phyloP scores from a whole-genome alignment of 2,888 invertebrate genomes.

The Eristalis tenax region DNA sequence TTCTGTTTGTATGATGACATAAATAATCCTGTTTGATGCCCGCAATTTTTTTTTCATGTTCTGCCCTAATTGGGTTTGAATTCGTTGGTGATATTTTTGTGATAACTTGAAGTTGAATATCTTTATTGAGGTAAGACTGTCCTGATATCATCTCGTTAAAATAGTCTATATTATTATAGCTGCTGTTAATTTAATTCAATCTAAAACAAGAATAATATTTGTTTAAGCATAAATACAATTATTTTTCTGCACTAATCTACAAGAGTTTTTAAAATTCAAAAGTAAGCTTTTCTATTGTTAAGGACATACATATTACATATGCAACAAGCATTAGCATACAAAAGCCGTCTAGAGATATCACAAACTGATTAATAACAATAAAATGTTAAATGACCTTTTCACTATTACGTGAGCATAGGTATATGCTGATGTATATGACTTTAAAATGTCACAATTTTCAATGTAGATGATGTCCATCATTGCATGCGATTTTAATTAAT shows the following conservation, averaged over 20 bases:
- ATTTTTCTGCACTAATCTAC: not conserved
- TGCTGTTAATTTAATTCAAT: not conserved
- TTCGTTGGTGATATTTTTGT: not conserved
- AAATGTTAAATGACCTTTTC: slow-evolving; percentile 60
- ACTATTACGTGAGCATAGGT: slow-evolving; percentile 54
- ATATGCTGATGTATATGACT: slow-evolving; percentile 29
- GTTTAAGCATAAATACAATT: not conserved
- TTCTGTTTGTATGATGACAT: not conserved
- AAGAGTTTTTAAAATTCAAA: no score
- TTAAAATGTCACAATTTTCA: not conserved
- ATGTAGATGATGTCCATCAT: not conserved
- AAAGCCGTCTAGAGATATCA: not conserved
- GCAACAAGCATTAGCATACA: not conserved
- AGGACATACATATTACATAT: not conserved
- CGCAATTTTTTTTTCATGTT: not conserved
- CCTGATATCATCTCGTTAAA: not conserved
- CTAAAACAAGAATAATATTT: not conserved
- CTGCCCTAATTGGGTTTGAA: not conserved
- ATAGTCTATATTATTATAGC: not conserved
- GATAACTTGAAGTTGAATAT: not conserved
- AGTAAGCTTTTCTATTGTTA: no score
- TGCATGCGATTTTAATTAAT: not conserved
- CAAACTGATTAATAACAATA: slow-evolving; percentile 23
- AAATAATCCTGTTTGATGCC: not conserved
- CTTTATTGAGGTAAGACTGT: not conserved